Conservation (phyloP, 2,113 vertebrate genomes). For the Acrocephalus arundinaceus region DNA sequence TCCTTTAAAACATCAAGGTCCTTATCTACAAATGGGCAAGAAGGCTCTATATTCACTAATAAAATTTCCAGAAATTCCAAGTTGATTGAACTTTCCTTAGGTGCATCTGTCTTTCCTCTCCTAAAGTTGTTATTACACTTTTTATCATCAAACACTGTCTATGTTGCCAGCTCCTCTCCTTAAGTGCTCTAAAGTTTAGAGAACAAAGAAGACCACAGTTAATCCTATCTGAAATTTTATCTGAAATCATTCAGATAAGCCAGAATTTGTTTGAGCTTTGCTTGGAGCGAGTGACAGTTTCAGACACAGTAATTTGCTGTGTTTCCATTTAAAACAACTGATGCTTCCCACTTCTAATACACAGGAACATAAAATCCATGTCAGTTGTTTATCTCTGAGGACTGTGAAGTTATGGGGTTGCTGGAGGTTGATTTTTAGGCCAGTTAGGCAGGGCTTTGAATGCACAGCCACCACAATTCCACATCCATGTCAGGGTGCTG, state of each 20-base stretch:
- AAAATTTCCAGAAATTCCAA: conserved; percentile 33
- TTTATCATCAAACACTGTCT: conserved; percentile 57
- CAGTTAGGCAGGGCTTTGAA: background rate
- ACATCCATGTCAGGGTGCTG: background rate
- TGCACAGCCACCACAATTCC: background rate
- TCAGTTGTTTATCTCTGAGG: conserved; percentile 51
- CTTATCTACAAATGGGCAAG: background rate
- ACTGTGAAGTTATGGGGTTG: conserved; percentile 18
- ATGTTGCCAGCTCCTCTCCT: conserved; percentile 59
- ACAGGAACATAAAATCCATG: conserved; percentile 30
- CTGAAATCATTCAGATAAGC: conserved; percentile 67
- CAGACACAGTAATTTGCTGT: conserved; percentile 47
- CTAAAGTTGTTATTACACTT: conserved; percentile 66
- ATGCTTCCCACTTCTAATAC: conserved; percentile 29
- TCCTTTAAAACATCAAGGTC: background rate
- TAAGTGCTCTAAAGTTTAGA: conserved; percentile 59
- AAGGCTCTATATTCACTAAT: conserved; percentile 5
- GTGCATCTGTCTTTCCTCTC: conserved; percentile 64
- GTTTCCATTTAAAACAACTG: conserved; percentile 49
- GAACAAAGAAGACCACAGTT: conserved; percentile 58
- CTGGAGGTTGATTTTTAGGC: conserved; percentile 32
- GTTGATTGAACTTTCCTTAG: conserved; percentile 39
- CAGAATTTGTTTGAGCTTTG: conserved; percentile 51
- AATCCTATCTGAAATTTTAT: conserved; percentile 64
- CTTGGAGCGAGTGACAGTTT: conserved; percentile 49